Base-by-base conservation (phyloP, 2,113 vertebrate species). In the Pelmatolapia mariae region DNA sequence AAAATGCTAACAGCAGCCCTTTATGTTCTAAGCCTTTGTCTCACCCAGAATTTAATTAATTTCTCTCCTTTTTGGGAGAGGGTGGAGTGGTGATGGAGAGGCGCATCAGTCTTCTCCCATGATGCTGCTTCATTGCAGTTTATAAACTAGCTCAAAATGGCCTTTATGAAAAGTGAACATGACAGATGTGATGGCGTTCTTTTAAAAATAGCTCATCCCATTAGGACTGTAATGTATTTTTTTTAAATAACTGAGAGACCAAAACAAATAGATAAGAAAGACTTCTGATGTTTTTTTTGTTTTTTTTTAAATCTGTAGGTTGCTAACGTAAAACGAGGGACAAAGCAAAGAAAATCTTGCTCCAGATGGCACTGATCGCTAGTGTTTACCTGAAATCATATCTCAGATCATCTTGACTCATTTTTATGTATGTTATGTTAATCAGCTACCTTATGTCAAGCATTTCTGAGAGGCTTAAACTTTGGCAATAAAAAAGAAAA, bases 1-100 rank as follows among this genome's bases (percentile, higher is more conserved):
- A 97, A 97, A 97, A 97, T 96, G 96, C 96, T 96, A 97, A 96
- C 96, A 97, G 96, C 96, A 96, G 96, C 95, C 95, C 92, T 96
- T 96, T 96, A 96, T 96, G 95, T 96, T 93, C 94, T 87, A 89
- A 93, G 94, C 95, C 93, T 96, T 95, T 96, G 95, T 97, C 95
- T 96, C 94, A 93, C 87, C 90, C 88, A 91, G 91, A 93, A 94
- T 97, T 96, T 96, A 95, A 97, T 97, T 97, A 96, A 97, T 97
- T 96, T 96, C 87, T 89, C 94, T 93, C 81, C 81, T 94, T 94
- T 95, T 90, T 87, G 85, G 80, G 66, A 84, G 45, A 82, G 38
- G 82, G 82, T 82, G 90, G 89, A 92, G 87, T 73, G 73, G 79
- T 94, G 96, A 95, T 95, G 93, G 93, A 94, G 87, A 94, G 93